phyloP scores from a whole-genome alignment of 1,140 invertebrate species.

The Archivesica marissinica region DNA sequence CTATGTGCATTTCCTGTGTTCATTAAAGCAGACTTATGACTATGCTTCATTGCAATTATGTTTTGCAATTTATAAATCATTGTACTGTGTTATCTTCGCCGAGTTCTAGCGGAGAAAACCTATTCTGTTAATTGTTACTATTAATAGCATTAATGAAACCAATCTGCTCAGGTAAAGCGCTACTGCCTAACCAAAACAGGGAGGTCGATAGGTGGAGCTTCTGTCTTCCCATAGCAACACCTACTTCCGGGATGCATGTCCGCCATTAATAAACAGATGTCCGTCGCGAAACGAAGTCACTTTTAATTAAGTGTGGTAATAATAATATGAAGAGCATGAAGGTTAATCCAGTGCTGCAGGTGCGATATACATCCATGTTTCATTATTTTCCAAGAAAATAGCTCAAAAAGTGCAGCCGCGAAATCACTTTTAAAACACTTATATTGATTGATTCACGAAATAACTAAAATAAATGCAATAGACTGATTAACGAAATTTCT shows the following conservation, averaged over 20 bases:
- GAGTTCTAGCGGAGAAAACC: not conserved
- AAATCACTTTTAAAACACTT: too few species aligned
- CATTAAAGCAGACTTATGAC: too few species aligned
- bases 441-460: too few species aligned
- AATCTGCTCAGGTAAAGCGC: constrained; percentile 35
- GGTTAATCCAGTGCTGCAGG: too few species aligned
- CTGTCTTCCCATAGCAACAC: constrained; percentile 38
- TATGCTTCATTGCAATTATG: too few species aligned
- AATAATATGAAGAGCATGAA: not conserved
- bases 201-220: constrained; percentile 54
- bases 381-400: too few species aligned
- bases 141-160: constrained; percentile 40
- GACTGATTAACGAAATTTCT: too few species aligned
- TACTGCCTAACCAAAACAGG: constrained; percentile 49
- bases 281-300: not conserved
- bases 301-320: not conserved
- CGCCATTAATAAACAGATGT: constrained; percentile 37
- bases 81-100: not conserved
- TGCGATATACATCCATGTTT: too few species aligned
- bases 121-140: constrained; percentile 38
- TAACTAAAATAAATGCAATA: too few species aligned
- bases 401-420: too few species aligned
- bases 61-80: too few species aligned
- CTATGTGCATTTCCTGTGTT: too few species aligned
- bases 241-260: constrained; percentile 45